phyloP scores from a whole-genome alignment of 2,113 vertebrate genomes.

The Gymnogyps californianus region DNA sequence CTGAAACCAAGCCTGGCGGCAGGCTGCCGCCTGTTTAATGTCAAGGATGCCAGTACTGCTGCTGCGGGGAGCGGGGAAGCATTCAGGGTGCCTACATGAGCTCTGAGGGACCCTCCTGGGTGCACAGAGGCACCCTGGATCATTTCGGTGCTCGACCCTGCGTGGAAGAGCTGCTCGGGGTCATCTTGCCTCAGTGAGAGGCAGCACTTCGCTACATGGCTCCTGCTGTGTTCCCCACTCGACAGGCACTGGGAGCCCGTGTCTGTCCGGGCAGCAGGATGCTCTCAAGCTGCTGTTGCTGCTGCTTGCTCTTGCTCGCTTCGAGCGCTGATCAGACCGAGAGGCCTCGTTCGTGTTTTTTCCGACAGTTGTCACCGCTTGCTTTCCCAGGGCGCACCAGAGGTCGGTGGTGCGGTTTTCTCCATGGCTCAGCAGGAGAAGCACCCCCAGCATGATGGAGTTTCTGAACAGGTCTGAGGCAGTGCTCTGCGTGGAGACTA shows the following conservation, averaged over 20 bases:
- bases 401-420: background rate
- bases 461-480: background rate
- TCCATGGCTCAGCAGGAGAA: background rate
- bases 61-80: rapidly evolving
- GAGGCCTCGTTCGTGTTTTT: rapidly evolving
- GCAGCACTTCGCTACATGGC: rapidly evolving
- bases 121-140: background rate
- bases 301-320: background rate
- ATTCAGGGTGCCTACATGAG: rapidly evolving
- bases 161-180: background rate
- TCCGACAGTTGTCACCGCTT: background rate
- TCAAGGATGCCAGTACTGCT: background rate
- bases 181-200: background rate
- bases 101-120: background rate
- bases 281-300: background rate
- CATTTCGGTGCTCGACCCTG: rapidly evolving
- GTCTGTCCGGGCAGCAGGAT: background rate
- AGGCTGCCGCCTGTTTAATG: background rate
- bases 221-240: background rate
- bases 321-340: background rate
- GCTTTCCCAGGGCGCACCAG: background rate
- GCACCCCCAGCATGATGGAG: background rate
- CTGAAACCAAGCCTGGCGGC: background rate
- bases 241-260: rapidly evolving
- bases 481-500: background rate